These are phyloP conservation scores for Ailurus styani DNA, from an alignment of 2,113 vertebrate genomes.

Conservation along the genomic window DNA sequence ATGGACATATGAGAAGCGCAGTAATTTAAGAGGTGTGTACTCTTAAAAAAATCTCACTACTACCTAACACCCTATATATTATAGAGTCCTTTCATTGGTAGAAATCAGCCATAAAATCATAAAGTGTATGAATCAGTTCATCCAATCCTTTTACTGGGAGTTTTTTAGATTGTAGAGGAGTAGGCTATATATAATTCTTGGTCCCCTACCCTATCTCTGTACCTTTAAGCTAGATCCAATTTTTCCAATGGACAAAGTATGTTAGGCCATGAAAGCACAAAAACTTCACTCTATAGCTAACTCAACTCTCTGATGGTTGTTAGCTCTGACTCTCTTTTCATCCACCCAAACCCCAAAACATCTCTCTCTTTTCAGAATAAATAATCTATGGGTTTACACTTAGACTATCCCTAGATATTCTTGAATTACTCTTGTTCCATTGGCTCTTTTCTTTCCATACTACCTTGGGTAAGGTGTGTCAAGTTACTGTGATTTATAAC, in stretches of 20 bases:
- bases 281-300: neutral
- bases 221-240: neutral
- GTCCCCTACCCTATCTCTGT: neutral
- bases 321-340: neutral
- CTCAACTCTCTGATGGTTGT: neutral
- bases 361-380: neutral
- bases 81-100: neutral
- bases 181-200: neutral
- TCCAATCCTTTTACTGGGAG: neutral
- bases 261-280: neutral
- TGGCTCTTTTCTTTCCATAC: neutral
- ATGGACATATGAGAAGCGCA: neutral
- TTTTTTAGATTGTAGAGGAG: neutral
- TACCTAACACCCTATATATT: neutral
- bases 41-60: neutral
- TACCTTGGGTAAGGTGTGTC: neutral
- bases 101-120: neutral
- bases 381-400: neutral
- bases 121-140: neutral
- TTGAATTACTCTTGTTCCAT: neutral
- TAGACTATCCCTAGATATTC: neutral
- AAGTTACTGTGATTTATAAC: neutral
- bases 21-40: neutral
- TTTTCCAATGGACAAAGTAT: neutral
- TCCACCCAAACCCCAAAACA: neutral